Evolutionary conservation across 2,113 vertebrate species (phyloP).

Genomic region (Ploceus nigricollis): DNA sequence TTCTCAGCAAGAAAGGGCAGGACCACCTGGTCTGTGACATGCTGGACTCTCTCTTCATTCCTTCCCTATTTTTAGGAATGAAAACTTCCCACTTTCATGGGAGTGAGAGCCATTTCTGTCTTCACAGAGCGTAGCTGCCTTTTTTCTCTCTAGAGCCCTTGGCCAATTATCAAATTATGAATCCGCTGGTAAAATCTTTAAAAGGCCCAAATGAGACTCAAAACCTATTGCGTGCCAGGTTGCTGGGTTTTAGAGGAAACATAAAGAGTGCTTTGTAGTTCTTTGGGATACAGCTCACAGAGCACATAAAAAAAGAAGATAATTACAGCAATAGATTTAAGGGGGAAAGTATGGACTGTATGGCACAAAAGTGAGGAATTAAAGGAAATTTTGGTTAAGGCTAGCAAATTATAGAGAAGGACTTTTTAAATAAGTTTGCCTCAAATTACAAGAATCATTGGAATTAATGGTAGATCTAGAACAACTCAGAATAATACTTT

Average conservation of each 20-base stretch:
- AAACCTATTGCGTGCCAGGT: not conserved
- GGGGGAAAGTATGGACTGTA: not conserved
- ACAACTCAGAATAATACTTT: not conserved
- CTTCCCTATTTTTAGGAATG: not conserved
- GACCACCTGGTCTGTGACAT: not conserved
- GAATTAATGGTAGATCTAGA: not conserved
- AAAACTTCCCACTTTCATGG: not conserved
- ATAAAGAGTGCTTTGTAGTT: not conserved
- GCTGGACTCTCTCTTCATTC: not conserved
- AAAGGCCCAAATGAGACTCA: not conserved
- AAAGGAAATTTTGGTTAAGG: not conserved
- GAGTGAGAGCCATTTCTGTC: not conserved
- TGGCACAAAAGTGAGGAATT: not conserved
- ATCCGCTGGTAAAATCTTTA: not conserved
- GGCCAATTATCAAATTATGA: constrained; percentile 44
- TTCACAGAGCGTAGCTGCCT: not conserved
- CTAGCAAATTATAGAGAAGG: not conserved
- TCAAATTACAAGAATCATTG: not conserved
- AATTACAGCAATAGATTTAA: not conserved
- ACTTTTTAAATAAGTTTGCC: not conserved
- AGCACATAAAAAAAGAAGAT: not conserved
- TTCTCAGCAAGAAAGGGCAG: not conserved
- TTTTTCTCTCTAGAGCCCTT: not conserved
- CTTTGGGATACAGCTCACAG: not conserved
- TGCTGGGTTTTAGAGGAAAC: not conserved